Evolutionary conservation across 2,888 invertebrate genomes (phyloP).

Genomic region (Piscicola geometra): DNA sequence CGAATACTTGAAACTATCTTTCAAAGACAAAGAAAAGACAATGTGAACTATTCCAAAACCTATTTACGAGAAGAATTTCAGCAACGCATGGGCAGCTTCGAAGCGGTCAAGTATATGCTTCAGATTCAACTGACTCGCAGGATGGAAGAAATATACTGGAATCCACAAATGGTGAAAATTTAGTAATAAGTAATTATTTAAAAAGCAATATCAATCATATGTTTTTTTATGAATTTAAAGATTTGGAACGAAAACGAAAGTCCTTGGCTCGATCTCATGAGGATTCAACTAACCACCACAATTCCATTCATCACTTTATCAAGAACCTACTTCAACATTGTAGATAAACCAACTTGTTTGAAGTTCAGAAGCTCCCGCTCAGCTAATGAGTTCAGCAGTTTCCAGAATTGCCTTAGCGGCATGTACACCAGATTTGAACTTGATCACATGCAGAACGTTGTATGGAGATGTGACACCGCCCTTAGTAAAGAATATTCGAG

Average conservation of each 20-base stretch:
- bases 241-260: constrained; percentile 42
- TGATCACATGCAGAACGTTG: constrained; percentile 37
- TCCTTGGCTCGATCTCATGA: constrained; percentile 42
- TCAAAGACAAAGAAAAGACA: constrained; percentile 15
- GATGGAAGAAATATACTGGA: constrained; percentile 40
- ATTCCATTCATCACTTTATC: constrained; percentile 40
- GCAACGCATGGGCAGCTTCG: constrained; percentile 35
- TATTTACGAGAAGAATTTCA: constrained; percentile 42
- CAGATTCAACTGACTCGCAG: constrained; percentile 40
- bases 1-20: neutral
- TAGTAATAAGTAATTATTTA: neutral
- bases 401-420: constrained; percentile 35
- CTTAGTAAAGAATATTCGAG: constrained; percentile 27
- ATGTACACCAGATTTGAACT: constrained; percentile 44
- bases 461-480: constrained; percentile 31
- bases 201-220: neutral
- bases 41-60: constrained; percentile 27
- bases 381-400: constrained; percentile 40
- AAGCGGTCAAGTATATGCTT: constrained; percentile 40
- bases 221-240: constrained; percentile 32
- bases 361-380: constrained; percentile 37
- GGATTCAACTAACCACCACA: constrained; percentile 41
- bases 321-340: constrained; percentile 44
- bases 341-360: constrained; percentile 43
- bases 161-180: constrained; percentile 40